Conservation (phyloP, 2,113 vertebrate genomes). For the Irena cyanogastra region DNA sequence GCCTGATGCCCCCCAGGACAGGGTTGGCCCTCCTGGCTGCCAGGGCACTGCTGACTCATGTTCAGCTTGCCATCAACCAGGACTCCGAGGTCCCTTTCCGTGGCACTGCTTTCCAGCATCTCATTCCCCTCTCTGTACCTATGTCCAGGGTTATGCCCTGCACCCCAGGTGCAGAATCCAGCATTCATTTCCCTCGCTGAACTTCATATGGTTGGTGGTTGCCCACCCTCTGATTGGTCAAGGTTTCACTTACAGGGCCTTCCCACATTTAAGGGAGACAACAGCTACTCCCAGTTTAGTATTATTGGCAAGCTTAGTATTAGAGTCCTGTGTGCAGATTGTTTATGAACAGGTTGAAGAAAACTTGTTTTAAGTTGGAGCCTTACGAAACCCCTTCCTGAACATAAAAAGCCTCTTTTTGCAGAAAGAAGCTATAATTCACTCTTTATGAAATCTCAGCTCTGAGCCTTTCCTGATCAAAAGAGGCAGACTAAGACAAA, state of each 20-base stretch:
- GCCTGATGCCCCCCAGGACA: not conserved
- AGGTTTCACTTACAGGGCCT: not conserved
- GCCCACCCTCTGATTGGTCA: not conserved
- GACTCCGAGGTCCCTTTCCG: not conserved
- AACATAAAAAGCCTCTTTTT: not conserved
- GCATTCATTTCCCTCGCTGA: not conserved
- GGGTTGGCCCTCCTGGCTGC: not conserved
- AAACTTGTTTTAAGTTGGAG: not conserved
- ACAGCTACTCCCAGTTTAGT: not conserved
- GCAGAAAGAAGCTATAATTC: not conserved
- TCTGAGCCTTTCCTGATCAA: slow-evolving; percentile 7
- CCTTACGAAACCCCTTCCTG: not conserved
- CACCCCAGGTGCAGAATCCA: not conserved
- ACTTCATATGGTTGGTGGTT: not conserved
- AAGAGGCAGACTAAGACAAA: not conserved
- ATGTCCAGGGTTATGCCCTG: rapidly evolving
- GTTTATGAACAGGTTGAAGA: not conserved
- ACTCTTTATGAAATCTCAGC: not conserved
- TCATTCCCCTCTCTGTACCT: rapidly evolving
- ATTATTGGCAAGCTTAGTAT: not conserved
- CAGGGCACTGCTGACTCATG: not conserved
- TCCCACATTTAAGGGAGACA: not conserved
- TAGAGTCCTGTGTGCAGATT: not conserved
- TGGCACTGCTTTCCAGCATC: not conserved
- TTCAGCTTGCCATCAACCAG: rapidly evolving